These are phyloP conservation scores for Tipula helvola DNA, from an alignment of 2,888 invertebrate species.

Conservation along the genomic window DNA sequence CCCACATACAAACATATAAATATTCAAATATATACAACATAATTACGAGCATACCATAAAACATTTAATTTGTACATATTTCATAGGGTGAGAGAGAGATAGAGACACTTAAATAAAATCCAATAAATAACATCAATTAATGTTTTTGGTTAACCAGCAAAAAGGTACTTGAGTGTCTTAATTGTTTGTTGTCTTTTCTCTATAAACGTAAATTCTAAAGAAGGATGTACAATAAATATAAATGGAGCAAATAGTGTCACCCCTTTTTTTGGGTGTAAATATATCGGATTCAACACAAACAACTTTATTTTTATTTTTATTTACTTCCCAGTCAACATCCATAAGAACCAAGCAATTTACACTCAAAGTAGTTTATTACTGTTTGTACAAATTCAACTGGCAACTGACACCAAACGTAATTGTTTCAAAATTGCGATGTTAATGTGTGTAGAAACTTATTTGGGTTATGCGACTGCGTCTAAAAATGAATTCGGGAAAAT, in stretches of 20 bases:
- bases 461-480: not conserved
- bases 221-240: not conserved
- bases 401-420: not conserved
- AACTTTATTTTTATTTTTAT: not conserved
- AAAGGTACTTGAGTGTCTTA: not conserved
- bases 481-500: not conserved
- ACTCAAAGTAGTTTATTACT: not conserved
- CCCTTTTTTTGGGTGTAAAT: not conserved
- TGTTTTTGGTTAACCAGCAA: not conserved
- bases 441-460: not conserved
- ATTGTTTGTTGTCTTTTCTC: not conserved
- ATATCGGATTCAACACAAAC: not conserved
- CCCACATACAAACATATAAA: not conserved
- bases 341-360: not conserved
- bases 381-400: not conserved
- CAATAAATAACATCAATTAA: not conserved
- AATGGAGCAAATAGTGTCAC: not conserved
- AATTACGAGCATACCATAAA: not conserved
- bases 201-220: not conserved
- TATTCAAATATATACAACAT: not conserved
- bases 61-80: not conserved
- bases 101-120: not conserved
- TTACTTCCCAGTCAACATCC: not conserved
- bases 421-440: not conserved
- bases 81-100: not conserved